phyloP scores from a whole-genome alignment of 2,113 vertebrate genomes.

The Psilopsiagon aurifrons region DNA sequence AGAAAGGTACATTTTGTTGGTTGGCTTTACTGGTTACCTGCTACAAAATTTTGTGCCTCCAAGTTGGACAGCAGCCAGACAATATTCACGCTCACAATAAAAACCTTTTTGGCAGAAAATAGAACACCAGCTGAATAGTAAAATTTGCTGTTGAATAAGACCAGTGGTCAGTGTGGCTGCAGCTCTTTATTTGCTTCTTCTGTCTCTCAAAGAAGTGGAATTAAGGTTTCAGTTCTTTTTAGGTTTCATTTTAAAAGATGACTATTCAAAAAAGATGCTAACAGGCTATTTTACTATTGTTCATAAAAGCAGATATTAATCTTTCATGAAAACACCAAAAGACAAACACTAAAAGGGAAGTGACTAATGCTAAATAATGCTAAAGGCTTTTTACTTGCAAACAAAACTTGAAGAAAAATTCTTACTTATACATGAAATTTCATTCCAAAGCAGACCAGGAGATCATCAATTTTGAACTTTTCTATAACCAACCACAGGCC shows the following conservation, averaged over 20 bases:
- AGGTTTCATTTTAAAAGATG: not conserved
- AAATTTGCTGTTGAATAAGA: not conserved
- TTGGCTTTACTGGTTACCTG: not conserved
- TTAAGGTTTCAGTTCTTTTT: not conserved
- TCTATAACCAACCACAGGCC: not conserved
- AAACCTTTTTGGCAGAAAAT: not conserved
- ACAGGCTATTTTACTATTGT: not conserved
- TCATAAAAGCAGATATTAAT: not conserved
- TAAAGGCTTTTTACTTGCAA: not conserved
- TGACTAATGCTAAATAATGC: not conserved
- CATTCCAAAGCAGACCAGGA: not conserved
- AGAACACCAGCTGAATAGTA: not conserved
- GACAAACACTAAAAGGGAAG: not conserved
- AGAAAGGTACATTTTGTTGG: not conserved
- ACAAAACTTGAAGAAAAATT: not conserved
- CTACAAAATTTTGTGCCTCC: not conserved
- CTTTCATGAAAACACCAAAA: not conserved
- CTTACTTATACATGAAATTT: not conserved
- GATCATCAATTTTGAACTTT: not conserved
- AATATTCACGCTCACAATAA: not conserved
- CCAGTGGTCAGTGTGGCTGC: not conserved
- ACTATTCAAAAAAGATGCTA: not conserved
- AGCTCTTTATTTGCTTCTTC: not conserved
- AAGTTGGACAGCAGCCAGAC: not conserved
- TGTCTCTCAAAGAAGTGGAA: not conserved